These are phyloP conservation scores for Kryphioiulus occultus DNA, from an alignment of 2,888 invertebrate species.

Conservation along the genomic window DNA sequence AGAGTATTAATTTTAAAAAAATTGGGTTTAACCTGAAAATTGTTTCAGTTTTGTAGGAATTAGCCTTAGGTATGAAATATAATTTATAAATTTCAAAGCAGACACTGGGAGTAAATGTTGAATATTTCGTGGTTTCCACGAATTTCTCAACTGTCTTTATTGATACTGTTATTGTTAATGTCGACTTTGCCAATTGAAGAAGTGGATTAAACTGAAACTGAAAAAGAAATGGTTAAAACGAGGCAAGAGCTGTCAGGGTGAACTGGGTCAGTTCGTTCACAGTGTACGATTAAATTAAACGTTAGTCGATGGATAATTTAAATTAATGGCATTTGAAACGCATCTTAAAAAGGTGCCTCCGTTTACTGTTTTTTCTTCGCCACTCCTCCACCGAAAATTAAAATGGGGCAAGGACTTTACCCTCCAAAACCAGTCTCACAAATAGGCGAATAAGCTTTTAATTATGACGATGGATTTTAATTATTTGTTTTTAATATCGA, in stretches of 20 bases:
- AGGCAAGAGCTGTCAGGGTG: neutral
- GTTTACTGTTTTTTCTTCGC: neutral
- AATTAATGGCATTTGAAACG: conserved; percentile 18
- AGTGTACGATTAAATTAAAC: neutral
- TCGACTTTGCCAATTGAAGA: neutral
- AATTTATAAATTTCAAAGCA: neutral
- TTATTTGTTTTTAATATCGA: neutral
- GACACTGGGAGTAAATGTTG: neutral
- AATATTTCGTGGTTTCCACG: neutral
- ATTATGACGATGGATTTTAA: neutral
- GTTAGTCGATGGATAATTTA: neutral
- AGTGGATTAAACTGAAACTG: neutral
- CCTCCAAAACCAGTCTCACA: neutral
- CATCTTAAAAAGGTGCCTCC: conserved; percentile 7
- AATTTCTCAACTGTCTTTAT: neutral
- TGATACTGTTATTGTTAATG: neutral
- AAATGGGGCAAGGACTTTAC: conserved; percentile 26
- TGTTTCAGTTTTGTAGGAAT: neutral
- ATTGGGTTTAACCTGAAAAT: neutral
- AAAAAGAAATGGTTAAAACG: neutral
- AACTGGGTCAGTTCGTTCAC: conserved; percentile 8
- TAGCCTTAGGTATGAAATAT: neutral
- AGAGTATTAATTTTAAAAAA: neutral
- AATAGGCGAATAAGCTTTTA: neutral
- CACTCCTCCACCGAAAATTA: neutral